Evolutionary conservation across 2,888 invertebrate genomes (phyloP).

Genomic region (Phasia obesa): DNA sequence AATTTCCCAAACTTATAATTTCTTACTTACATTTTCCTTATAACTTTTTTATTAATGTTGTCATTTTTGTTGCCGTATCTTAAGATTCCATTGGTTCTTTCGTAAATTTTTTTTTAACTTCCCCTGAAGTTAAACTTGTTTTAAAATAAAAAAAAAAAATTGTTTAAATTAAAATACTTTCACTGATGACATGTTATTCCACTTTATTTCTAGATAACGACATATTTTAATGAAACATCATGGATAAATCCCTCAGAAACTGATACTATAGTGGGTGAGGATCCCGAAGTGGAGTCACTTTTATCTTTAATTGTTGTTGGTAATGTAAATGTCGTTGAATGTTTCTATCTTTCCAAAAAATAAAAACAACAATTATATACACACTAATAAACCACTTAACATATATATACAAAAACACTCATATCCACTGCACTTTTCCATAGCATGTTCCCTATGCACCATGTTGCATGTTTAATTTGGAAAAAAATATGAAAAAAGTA

Average conservation of each 20-base stretch:
- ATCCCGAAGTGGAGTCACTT: slow-evolving; percentile 90
- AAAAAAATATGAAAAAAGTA: background rate
- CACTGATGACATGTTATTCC: slow-evolving; percentile 2
- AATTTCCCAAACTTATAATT: too few species aligned
- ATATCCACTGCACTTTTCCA: background rate
- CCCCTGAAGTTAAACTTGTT: too few species aligned
- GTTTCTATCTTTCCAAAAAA: slow-evolving; percentile 71
- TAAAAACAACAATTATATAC: background rate
- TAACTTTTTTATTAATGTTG: too few species aligned
- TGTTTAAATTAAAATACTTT: background rate
- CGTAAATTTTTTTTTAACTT: too few species aligned
- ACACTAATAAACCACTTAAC: too few species aligned
- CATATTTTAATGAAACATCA: slow-evolving; percentile 82
- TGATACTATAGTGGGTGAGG: slow-evolving; percentile 84
- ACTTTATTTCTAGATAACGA: slow-evolving; percentile 79
- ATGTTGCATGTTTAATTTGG: slow-evolving; percentile 36
- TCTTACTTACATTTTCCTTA: too few species aligned
- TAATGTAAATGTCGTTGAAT: slow-evolving; percentile 84
- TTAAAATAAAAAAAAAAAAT: background rate
- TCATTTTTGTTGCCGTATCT: too few species aligned
- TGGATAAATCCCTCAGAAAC: slow-evolving; percentile 81
- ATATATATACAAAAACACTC: background rate
- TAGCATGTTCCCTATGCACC: slow-evolving; percentile 24
- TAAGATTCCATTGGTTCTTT: too few species aligned
- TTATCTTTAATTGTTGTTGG: slow-evolving; percentile 92